Base-by-base conservation (phyloP, 2,113 vertebrate genomes). In the Gobio gobio region DNA sequence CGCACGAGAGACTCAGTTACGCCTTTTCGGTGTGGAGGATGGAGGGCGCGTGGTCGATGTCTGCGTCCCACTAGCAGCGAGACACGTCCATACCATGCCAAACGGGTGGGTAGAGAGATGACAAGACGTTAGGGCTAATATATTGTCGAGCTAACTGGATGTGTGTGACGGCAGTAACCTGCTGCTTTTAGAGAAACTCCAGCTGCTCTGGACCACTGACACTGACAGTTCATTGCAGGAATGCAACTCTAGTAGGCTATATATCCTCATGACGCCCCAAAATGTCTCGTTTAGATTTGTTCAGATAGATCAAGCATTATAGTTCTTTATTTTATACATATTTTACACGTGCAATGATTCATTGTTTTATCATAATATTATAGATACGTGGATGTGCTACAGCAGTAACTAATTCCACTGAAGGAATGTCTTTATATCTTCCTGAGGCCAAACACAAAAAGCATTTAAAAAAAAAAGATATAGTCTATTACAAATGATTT, bases 1-100 rank as follows among this genome's bases (percentile, higher is more conserved):
- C 95, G 90, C 95, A 96, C 92, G 95, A 96, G 85, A 93, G 94
- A 91, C 95, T 96, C 89, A 96, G 95, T 90, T 96, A 96, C 87
- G 95, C 95, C 4, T 96, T 96, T 91, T 96, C 95, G 4, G 95
- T 96, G 90, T 96, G 95, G 95, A 92, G 95, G 93, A 96, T 96
- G 95, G 95, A 96, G 89, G 95, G 95, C 43, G 95, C 95, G 2
- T 96, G 95, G 95, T 96, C 95, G 7, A 96, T 96, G 95, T 96
- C 95, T 77, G 94, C 95, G 43, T 90, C 95, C 59, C 95, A 96
- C 92, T 96, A 94, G 90, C 90, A 68, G 40, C 82, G 70, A 59
- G 61, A 78, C 85, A 82, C 78, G 86, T 77, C 76, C 88, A 83
- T 82, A 73, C 29, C 78, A 90, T 91, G 93, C 93, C 93, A 89